phyloP scores from a whole-genome alignment of 1,140 invertebrate genomes.

The Drosophila trapezifrons region DNA sequence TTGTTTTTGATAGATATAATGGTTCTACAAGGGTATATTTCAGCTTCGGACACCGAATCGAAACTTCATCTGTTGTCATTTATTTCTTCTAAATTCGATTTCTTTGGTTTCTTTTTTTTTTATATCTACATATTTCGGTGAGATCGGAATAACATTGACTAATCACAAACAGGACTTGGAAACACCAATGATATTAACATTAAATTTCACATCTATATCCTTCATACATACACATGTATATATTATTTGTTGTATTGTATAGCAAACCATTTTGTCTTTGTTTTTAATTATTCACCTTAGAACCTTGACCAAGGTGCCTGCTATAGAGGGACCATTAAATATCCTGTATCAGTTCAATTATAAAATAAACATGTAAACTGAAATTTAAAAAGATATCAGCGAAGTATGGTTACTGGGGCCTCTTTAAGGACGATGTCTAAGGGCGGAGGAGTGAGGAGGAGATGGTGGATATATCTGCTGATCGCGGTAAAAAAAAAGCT shows the following conservation, averaged over 20 bases:
- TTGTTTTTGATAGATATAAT: no score
- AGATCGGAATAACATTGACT: background rate
- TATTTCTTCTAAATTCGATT: background rate
- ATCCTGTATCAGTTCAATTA: constrained; percentile 22
- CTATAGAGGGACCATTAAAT: constrained; percentile 19
- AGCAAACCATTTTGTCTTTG: background rate
- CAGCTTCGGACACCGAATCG: constrained; percentile 9
- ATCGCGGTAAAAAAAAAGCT: background rate
- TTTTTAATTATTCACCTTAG: constrained; percentile 3
- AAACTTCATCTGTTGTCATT: no score
- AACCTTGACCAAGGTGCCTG: constrained; percentile 20
- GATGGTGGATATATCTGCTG: background rate
- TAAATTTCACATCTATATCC: background rate
- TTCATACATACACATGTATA: background rate
- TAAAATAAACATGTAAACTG: constrained; percentile 18
- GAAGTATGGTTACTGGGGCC: no score
- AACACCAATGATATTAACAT: background rate
- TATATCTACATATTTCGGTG: background rate
- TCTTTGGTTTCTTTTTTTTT: background rate
- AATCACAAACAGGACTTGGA: constrained; percentile 1
- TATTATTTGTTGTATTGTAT: constrained; percentile 13
- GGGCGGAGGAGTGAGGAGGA: no score
- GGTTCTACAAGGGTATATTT: constrained; percentile 10
- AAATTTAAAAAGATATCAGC: background rate
- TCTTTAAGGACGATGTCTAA: no score